These are phyloP conservation scores for Deroplatys truncata DNA, from an alignment of 2,888 invertebrate species.

Conservation along the genomic window DNA sequence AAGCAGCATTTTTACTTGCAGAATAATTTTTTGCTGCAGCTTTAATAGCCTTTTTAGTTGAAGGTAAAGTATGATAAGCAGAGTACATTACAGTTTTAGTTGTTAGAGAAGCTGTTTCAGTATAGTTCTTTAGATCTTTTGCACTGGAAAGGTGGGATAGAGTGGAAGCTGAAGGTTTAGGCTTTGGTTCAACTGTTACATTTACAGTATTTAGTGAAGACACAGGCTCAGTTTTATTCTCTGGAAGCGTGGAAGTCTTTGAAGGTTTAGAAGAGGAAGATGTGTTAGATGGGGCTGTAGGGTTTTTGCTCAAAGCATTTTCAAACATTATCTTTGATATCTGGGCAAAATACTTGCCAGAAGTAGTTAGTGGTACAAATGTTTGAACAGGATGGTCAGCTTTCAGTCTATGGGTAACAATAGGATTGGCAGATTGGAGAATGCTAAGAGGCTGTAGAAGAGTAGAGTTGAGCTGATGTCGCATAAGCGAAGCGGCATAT, in stretches of 20 bases:
- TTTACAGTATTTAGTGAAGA: background rate
- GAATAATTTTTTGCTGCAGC: background rate
- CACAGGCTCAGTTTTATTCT: background rate
- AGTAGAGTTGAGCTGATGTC: slow-evolving; percentile 18
- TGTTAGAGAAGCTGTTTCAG: slow-evolving; percentile 1
- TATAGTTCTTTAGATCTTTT: background rate
- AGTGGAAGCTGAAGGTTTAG: background rate
- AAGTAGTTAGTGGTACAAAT: background rate
- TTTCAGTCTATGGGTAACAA: background rate
- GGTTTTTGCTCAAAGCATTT: background rate
- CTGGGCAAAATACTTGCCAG: background rate
- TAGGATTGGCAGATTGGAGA: slow-evolving; percentile 1
- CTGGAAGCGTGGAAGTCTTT: background rate
- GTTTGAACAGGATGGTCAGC: background rate
- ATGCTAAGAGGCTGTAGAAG: background rate
- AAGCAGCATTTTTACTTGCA: background rate
- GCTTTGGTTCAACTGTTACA: background rate
- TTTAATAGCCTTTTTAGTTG: slow-evolving; percentile 3
- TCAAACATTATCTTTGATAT: slow-evolving; percentile 2
- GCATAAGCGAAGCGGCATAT: slow-evolving; percentile 24
- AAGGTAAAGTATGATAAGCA: slow-evolving; percentile 18
- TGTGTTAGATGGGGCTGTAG: background rate
- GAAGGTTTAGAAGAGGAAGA: background rate
- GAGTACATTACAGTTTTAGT: slow-evolving; percentile 10
- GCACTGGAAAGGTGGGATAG: background rate